Evolutionary conservation across 2,113 vertebrate genomes (phyloP).

Genomic region (Pygoscelis antarcticus): DNA sequence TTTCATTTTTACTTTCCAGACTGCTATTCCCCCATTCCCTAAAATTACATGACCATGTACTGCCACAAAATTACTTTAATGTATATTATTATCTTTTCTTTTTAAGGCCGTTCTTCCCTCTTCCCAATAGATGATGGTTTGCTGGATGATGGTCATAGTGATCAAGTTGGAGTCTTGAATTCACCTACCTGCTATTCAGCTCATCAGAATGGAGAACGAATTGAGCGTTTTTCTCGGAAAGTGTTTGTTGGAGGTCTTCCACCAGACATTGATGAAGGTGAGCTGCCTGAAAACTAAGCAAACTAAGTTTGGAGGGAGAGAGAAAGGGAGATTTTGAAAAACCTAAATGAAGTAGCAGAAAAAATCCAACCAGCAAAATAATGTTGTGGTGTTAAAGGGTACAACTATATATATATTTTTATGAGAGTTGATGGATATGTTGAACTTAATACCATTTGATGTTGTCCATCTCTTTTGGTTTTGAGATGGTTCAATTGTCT

Average conservation of each 20-base stretch:
- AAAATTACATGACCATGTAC: neutral
- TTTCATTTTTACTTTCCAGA: neutral
- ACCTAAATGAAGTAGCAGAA: neutral
- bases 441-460: neutral
- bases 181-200: slow-evolving; percentile 89
- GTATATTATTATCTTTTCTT: slow-evolving; percentile 21
- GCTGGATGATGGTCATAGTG: slow-evolving; percentile 90
- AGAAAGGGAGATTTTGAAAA: neutral
- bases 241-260: slow-evolving; percentile 97
- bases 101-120: slow-evolving; percentile 92
- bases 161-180: slow-evolving; percentile 90
- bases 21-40: neutral
- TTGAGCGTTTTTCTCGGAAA: slow-evolving; percentile 96
- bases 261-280: slow-evolving; percentile 97
- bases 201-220: slow-evolving; percentile 93
- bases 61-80: neutral
- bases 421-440: neutral
- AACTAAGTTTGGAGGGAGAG: neutral
- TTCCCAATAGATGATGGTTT: slow-evolving; percentile 96
- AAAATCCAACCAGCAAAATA: neutral
- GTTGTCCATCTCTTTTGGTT: neutral
- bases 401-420: neutral
- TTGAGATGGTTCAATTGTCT: neutral
- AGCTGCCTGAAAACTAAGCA: neutral
- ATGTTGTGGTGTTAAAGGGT: neutral